Evolutionary conservation across 2,113 vertebrate genomes (phyloP).

Genomic region (Balaeniceps rex): DNA sequence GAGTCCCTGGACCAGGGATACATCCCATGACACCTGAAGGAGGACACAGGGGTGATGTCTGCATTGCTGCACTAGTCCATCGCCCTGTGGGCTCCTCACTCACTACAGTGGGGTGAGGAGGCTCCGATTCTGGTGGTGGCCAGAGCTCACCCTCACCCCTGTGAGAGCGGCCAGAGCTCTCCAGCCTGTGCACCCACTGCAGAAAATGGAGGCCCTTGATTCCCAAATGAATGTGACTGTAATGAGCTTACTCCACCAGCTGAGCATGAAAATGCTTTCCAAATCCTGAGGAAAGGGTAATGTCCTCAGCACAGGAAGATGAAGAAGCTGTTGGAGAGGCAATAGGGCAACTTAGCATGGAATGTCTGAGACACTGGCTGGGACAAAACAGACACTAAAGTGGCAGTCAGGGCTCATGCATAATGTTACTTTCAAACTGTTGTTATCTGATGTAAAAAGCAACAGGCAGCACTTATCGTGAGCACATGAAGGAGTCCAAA

Average conservation of each 20-base stretch:
- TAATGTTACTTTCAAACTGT: not conserved
- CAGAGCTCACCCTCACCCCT: not conserved
- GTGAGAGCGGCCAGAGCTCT: not conserved
- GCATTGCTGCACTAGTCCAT: not conserved
- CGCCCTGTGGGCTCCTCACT: accelerated
- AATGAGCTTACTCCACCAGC: not conserved
- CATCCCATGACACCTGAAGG: not conserved
- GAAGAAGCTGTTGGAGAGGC: not conserved
- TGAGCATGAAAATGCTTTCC: not conserved
- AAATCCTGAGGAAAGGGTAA: not conserved
- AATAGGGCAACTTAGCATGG: not conserved
- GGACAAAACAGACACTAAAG: not conserved
- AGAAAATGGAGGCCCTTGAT: not conserved
- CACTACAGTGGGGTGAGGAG: not conserved
- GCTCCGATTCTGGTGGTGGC: not conserved
- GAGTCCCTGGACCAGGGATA: not conserved
- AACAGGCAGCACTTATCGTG: not conserved
- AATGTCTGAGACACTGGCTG: not conserved
- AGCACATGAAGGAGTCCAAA: not conserved
- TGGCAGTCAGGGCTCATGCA: not conserved
- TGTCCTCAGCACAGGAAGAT: not conserved
- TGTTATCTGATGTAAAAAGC: not conserved
- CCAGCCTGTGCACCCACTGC: not conserved
- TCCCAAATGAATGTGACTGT: not conserved
- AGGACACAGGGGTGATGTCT: not conserved